Conservation (phyloP, 2,113 vertebrate species). For the Taxidea taxus region DNA sequence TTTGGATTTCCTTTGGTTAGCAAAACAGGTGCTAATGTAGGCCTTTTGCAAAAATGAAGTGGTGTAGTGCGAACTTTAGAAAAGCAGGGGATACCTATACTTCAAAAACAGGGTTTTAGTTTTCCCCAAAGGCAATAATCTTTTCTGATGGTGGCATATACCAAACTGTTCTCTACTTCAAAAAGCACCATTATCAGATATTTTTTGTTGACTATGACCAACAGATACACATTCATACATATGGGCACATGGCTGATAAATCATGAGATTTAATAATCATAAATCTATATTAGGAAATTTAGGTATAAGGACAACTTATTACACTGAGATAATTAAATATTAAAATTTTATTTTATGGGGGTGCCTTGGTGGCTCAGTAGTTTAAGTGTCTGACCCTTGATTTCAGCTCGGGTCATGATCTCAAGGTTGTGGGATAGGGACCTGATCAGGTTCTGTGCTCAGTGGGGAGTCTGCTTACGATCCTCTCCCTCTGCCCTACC, state of each 20-base stretch:
- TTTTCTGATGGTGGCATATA: neutral
- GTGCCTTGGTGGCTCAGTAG: neutral
- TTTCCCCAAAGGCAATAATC: neutral
- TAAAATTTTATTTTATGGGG: neutral
- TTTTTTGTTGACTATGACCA: neutral
- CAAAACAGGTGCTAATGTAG: neutral
- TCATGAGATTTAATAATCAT: neutral
- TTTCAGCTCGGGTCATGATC: neutral
- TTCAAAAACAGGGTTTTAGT: neutral
- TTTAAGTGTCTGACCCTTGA: neutral
- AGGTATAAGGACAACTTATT: neutral
- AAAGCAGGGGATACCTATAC: neutral
- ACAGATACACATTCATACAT: neutral
- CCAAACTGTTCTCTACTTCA: neutral
- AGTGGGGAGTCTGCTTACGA: neutral
- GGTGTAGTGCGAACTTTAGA: neutral
- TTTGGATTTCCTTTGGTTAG: neutral
- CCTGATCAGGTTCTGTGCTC: neutral
- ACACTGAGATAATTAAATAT: slow-evolving; percentile 33
- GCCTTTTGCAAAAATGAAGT: neutral
- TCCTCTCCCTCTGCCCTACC: neutral
- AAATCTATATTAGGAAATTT: neutral
- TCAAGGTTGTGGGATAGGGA: neutral
- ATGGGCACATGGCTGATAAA: neutral
- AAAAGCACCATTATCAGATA: neutral